Conservation (phyloP, 2,113 vertebrate genomes). For the Menura novaehollandiae region DNA sequence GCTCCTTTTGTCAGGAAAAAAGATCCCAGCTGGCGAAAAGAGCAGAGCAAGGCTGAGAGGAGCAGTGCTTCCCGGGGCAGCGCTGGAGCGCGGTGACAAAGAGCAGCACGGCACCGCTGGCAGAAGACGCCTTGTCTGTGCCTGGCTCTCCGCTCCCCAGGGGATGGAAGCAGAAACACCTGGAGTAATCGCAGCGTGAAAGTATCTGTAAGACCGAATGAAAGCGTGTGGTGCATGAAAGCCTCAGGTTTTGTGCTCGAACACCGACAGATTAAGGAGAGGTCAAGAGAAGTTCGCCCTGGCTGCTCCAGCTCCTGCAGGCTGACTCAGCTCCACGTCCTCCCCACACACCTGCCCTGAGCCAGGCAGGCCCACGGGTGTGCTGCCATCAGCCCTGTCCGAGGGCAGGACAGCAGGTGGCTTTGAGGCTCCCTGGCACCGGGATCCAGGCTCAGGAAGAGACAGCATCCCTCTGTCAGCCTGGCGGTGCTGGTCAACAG, state of each 20-base stretch:
- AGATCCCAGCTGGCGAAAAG: not conserved
- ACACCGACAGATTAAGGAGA: not conserved
- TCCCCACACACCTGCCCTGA: accelerated
- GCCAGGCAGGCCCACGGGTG: accelerated
- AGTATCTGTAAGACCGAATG: not conserved
- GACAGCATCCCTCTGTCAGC: not conserved
- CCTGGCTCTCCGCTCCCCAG: not conserved
- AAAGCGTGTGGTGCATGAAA: not conserved
- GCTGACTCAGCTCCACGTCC: not conserved
- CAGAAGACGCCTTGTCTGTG: not conserved
- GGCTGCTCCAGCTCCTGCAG: not conserved
- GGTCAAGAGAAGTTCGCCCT: not conserved
- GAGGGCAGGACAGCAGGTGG: accelerated
- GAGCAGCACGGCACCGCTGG: not conserved
- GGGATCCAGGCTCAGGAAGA: not conserved
- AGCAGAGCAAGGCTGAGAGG: not conserved
- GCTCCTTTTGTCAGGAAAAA: conserved; percentile 22
- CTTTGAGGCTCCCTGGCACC: not conserved
- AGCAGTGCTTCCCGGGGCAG: not conserved
- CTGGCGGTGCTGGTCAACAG: not conserved
- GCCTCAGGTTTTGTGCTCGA: not conserved
- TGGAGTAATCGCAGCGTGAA: not conserved
- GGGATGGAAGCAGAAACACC: not conserved
- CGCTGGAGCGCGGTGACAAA: not conserved
- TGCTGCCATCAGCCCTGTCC: accelerated